Evolutionary conservation across 2,888 invertebrate species (phyloP), one percentile per base, ranked within the genome.

Genomic region (Diarsia dahlii): DNA sequence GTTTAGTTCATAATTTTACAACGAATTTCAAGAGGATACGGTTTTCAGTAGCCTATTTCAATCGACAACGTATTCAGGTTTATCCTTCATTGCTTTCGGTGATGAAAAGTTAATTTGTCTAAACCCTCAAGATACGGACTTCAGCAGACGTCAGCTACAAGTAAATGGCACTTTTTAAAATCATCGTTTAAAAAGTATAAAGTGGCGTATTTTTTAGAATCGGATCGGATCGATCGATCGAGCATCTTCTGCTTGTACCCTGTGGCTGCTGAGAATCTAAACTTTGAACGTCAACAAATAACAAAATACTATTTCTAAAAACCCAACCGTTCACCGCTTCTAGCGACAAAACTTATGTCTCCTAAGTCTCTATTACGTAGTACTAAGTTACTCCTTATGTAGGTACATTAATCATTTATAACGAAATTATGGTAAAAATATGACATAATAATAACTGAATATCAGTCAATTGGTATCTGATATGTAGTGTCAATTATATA

Each of bases 401-500:
- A 18, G 20, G 34, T 56, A 20, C 46, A 76, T 63, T 23, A 18
- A 56, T 34, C 45, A 48, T 52, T 39, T 8, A 71, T 20, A 28
- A 39, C 2, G 8, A 48, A 80, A 80, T 50, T 56, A 74, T 73
- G 54, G 10, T 34, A 64, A 74, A 64, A 1, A 23, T 52, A 81
- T 34, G 45, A 80, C 54, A n/a, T 8, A 20, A 20, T 34, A 45
- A 45, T 72, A 77, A 28, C 20, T 34, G 23, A 74, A 81, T 58
- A 58, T 46, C 50, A 58, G 81, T 81, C 74, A 64, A 34, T 50
- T 45, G 45, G 76, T n/a, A 52, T 60, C 50, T 70, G 71, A 80
- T 81, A 34, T 39, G 50, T 1, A 34, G 8, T 18, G 56, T 46
- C 81, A 34, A 81, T 81, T 58, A 74, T 34, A 34, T 74, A 45